Base-by-base conservation (phyloP, 2,797 vertebrate genomes). In the Aythya fuligula region DNA sequence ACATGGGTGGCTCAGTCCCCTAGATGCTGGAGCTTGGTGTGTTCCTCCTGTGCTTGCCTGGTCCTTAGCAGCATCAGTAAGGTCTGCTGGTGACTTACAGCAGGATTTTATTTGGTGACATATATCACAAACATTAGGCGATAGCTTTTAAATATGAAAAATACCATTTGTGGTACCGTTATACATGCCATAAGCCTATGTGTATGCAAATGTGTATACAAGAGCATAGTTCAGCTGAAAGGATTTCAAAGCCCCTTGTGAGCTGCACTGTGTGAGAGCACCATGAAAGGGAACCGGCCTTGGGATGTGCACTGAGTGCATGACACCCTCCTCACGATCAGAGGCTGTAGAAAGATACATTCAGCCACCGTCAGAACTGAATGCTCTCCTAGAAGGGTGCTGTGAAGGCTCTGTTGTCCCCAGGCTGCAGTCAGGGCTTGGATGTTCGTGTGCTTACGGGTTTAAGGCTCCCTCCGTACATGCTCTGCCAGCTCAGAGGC, bases 191-290 rank as follows among this genome's bases (percentile, higher is more conserved):
- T n/a, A 36, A 28, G 22, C 53, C 45, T 67, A 19, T 30, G 9
- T 38, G 6, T 30, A 43, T 85, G 47, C 43, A 84, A 66, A 19
- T 21, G 8, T 36, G 6, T 30, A 47, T 87, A 38, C 47, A 84
- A 62, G 38, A 66, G 17, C 41, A 54, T 10, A 21, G 22, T 24
- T 75, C 60, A 7, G 5, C 21, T 1, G 1, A 66, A 71, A n/a
- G 5, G 15, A 22, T 84, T 86, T 86, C 30, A 72, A 45, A 91
- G 54, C 6, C 38, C 36, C 13, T 91, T 69, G 51, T 4, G 13
- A 81, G 25, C 32, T 78, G 43, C 3, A 2, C 5, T 0, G 1
- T 32, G 32, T 0, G 0, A 39, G 45, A 61, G 8, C 6, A 15
- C n/a, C 0, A 0, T 2, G 1, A 82, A 64, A 58, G 11, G 18